Evolutionary conservation across 2,797 vertebrate genomes (phyloP).

Genomic region (Amniataba percoides): DNA sequence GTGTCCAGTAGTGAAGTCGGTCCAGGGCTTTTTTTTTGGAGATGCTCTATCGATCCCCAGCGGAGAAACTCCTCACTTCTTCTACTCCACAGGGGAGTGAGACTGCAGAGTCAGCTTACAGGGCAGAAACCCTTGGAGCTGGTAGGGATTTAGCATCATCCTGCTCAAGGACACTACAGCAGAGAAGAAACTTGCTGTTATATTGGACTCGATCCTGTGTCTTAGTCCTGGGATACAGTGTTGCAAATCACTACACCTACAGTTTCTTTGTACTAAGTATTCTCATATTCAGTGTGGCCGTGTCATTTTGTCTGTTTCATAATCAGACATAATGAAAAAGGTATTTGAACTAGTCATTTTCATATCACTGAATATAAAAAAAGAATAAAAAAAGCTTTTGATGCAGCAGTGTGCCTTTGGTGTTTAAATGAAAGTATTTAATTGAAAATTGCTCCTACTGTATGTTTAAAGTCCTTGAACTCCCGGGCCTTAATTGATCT

Average conservation of each 20-base stretch:
- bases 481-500: constrained; percentile 58
- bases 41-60: constrained; percentile 53
- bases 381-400: neutral
- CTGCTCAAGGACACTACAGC: constrained; percentile 62
- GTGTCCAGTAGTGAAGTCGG: constrained; percentile 37
- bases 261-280: neutral
- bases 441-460: constrained; percentile 45
- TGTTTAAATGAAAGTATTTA: constrained; percentile 34
- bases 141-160: constrained; percentile 52
- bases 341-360: neutral
- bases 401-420: constrained; percentile 4
- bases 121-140: constrained; percentile 49
- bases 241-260: constrained; percentile 8
- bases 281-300: neutral
- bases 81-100: constrained; percentile 35
- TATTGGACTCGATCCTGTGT: constrained; percentile 8
- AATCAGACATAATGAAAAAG: neutral
- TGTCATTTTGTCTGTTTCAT: neutral
- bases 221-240: constrained; percentile 12
- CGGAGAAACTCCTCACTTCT: constrained; percentile 52
- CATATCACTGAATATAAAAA: neutral
- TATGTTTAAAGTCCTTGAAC: constrained; percentile 55
- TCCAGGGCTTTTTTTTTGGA: constrained; percentile 33
- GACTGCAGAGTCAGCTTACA: constrained; percentile 57
- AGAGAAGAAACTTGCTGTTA: constrained; percentile 32